phyloP scores from a whole-genome alignment of 2,113 vertebrate species.

The Phalacrocorax aristotelis region DNA sequence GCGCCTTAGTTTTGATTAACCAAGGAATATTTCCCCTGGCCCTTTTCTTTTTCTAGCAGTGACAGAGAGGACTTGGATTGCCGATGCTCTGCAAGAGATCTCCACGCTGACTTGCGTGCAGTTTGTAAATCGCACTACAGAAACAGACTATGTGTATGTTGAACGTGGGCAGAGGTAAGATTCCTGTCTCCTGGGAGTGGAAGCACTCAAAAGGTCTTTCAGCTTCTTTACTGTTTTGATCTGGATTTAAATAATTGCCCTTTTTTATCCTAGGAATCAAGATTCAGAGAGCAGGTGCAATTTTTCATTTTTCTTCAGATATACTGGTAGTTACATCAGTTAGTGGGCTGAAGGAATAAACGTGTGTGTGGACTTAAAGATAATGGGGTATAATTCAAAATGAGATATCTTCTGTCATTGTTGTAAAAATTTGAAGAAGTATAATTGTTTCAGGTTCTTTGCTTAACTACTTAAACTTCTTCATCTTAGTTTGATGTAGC shows the following conservation, averaged over 20 bases:
- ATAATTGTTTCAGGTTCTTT: not conserved
- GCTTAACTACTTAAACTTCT: not conserved
- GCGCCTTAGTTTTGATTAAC: not conserved
- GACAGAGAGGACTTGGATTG: conserved; percentile 51
- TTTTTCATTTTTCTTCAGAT: not conserved
- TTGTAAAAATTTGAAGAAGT: not conserved
- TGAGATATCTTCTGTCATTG: not conserved
- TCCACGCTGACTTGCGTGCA: conserved; percentile 81
- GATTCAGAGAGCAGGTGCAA: not conserved
- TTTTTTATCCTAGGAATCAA: not conserved
- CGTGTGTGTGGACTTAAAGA: not conserved
- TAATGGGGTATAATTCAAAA: not conserved
- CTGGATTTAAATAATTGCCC: not conserved
- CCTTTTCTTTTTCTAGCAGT: conserved; percentile 31
- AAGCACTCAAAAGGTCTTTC: not conserved
- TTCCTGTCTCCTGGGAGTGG: not conserved
- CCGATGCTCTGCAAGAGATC: conserved; percentile 76
- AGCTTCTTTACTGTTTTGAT: not conserved
- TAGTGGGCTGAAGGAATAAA: not conserved
- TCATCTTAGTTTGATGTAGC: not conserved
- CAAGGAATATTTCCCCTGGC: not conserved
- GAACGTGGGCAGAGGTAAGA: conserved; percentile 81
- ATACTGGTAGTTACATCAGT: not conserved
- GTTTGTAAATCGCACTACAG: conserved; percentile 81
- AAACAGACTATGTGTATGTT: conserved; percentile 82